These are phyloP conservation scores for Atractosteus spatula DNA, from an alignment of 2,113 vertebrate species.

Conservation along the genomic window DNA sequence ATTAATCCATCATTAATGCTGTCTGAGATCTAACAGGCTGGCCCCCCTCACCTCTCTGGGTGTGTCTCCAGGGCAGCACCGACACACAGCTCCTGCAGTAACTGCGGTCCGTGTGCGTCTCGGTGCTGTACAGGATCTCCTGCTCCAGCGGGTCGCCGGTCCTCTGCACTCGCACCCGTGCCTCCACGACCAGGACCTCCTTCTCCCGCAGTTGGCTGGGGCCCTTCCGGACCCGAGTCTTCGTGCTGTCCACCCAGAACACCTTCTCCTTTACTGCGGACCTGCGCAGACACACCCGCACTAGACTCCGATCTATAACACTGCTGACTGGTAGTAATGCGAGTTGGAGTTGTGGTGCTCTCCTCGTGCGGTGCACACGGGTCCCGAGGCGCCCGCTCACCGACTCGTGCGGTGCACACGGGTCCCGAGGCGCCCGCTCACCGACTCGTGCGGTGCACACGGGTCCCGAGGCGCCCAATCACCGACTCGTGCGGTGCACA, in stretches of 20 bases:
- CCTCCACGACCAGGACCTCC: conserved; percentile 62
- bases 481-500: too few relatives aligned
- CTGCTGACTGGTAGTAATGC: too few relatives aligned
- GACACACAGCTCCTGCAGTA: conserved; percentile 59
- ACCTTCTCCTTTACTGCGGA: conserved; percentile 65
- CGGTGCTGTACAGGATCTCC: conserved; percentile 65
- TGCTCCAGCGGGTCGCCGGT: conserved; percentile 55
- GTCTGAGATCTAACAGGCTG: not conserved
- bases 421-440: too few relatives aligned
- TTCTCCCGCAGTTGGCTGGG: conserved; percentile 66
- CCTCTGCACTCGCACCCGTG: conserved; percentile 63
- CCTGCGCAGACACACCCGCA: conserved; percentile 35
- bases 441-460: too few relatives aligned
- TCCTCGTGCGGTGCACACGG: too few relatives aligned
- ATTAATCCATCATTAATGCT: too few relatives aligned
- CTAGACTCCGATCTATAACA: not conserved
- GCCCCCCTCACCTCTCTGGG: conserved; percentile 31
- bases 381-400: too few relatives aligned
- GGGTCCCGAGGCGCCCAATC: too few relatives aligned
- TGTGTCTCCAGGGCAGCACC: conserved; percentile 62
- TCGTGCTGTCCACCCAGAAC: conserved; percentile 66
- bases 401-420: too few relatives aligned
- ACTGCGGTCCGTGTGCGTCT: conserved; percentile 64
- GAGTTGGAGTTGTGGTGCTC: too few relatives aligned
- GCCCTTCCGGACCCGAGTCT: conserved; percentile 60